A percentile compares a stretch with the other conserved stretches of the same genome.
These are phyloP conservation scores for Alaudala cheleensis DNA, from an alignment of 2,113 vertebrate species.

Conservation along the genomic window DNA sequence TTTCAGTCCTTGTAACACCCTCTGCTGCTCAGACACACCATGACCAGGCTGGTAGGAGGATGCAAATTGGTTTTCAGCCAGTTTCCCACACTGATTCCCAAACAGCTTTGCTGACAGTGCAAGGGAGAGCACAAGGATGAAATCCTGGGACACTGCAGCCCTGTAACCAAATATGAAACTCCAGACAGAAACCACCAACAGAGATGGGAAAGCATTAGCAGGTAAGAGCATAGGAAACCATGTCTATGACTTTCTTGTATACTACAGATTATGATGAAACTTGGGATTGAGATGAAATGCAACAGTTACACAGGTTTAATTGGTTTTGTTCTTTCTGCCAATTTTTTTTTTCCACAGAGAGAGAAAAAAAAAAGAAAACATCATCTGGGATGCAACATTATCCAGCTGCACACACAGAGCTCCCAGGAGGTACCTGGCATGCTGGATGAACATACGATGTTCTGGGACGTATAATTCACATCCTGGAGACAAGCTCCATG, in stretches of 20 bases:
- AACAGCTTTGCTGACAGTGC: background rate
- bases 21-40: background rate
- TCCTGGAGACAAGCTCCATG: background rate
- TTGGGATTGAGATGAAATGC: background rate
- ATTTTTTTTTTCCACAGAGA: background rate
- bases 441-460: background rate
- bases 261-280: background rate
- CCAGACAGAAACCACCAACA: background rate
- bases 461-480: background rate
- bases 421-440: background rate
- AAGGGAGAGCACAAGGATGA: background rate
- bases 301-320: background rate
- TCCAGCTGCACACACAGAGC: background rate
- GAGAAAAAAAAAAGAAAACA: background rate
- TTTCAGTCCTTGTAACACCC: background rate
- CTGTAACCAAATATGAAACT: background rate
- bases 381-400: background rate
- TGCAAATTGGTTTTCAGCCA: background rate
- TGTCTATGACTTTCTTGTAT: rapidly evolving
- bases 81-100: slow-evolving; percentile 8
- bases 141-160: background rate
- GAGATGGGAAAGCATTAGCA: background rate
- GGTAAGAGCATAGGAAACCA: background rate
- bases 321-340: rapidly evolving
- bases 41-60: background rate